phyloP scores from a whole-genome alignment of 2,797 vertebrate genomes.

The Serranus cabrilla region DNA sequence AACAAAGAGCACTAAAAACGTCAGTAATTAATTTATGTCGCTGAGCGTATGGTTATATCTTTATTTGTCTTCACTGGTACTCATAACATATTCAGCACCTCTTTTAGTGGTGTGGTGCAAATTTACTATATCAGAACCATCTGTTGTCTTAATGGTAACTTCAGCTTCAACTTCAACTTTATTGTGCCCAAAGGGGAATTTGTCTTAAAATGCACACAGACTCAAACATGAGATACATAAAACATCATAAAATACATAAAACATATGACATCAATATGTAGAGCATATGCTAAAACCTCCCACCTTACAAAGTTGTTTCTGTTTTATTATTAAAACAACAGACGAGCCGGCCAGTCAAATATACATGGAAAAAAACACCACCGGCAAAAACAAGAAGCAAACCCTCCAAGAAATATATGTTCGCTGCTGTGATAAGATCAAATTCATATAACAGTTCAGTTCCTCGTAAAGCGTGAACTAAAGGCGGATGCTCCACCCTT shows the following conservation, averaged over 20 bases:
- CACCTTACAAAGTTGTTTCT: slow-evolving; percentile 22
- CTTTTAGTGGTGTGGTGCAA: slow-evolving; percentile 57
- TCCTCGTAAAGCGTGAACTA: slow-evolving; percentile 24
- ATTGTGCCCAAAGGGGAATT: slow-evolving; percentile 69
- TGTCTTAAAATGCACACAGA: slow-evolving; percentile 37
- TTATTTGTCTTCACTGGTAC: slow-evolving; percentile 63
- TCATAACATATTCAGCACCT: slow-evolving; percentile 65
- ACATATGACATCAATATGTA: slow-evolving; percentile 58
- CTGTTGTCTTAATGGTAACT: slow-evolving; percentile 70
- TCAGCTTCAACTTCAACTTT: slow-evolving; percentile 63
- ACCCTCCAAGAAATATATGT: background rate
- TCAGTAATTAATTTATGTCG: slow-evolving; percentile 59
- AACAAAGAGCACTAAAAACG: slow-evolving; percentile 55
- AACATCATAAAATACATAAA: slow-evolving; percentile 57
- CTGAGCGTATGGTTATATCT: slow-evolving; percentile 52
- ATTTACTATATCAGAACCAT: slow-evolving; percentile 67
- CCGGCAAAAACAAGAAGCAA: slow-evolving; percentile 42
- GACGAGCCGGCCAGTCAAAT: slow-evolving; percentile 29
- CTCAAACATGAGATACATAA: slow-evolving; percentile 56
- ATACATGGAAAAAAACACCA: slow-evolving; percentile 15
- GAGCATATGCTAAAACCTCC: slow-evolving; percentile 53
- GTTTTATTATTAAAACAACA: slow-evolving; percentile 44
- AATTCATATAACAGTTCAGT: slow-evolving; percentile 19
- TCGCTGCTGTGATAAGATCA: slow-evolving; percentile 29
- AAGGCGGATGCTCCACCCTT: slow-evolving; percentile 33